Evolutionary conservation across 1,140 invertebrate genomes (phyloP), one percentile per base, ranked within the genome.

Genomic region (Megathymus violae): DNA sequence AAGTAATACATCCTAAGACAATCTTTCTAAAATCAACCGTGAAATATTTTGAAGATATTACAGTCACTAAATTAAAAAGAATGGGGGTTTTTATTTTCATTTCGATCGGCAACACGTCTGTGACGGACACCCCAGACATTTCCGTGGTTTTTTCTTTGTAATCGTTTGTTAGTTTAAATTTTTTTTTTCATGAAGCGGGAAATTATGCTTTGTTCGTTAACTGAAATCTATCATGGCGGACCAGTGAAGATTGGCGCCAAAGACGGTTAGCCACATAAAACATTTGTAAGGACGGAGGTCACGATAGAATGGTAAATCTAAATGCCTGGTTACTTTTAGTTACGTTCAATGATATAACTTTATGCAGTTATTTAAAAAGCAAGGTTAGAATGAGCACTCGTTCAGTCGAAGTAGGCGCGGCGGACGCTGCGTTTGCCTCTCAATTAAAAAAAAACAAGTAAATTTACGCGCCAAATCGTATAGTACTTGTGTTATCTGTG

Each of bases 311-410:
- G 19, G 50, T 62, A 19, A 27, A 52, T 50, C 11, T 63, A 22
- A 47, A 17, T 43, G 31, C 16, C 38, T 43, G 51, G 19, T 47
- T 62, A 56, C 16, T 31, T 56, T 44, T 41, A 47, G 64, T 64
- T 27, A 44, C 15, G 62, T 61, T 60, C 69, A 64, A 71, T 64
- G 69, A 58, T 64, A 68, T 64, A 67, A 64, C 58, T 68, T 65
- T 58, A 50, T 58, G 64, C 62, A 52, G 69, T 71, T 71, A 68
- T 62, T 72, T 72, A 58, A 72, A 73, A 64, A 65, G 63, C 54
- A 64, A 66, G 70, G 63, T 64, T 69, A 66, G 58, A 10, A 6
- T 14, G 1, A 31, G 11, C 10, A 17, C 17, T 15, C 54, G 56
- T 3, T 48, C 70, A 73, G 70, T 72, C 40, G 62, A 44, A 34